Conservation (phyloP, 2,797 vertebrate genomes). For the Sylvia borin region DNA sequence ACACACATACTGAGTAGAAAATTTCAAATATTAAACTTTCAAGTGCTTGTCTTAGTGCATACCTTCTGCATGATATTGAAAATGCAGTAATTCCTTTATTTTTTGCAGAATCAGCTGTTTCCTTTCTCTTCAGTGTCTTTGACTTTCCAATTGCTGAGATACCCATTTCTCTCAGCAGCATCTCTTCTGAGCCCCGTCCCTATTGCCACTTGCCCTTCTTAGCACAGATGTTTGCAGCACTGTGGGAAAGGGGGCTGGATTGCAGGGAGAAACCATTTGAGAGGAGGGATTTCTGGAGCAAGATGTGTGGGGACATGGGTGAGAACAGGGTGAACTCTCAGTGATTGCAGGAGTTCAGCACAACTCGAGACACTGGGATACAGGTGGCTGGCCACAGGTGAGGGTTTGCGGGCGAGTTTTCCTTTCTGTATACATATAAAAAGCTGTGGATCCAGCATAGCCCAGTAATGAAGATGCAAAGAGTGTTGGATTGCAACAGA, state of each 20-base stretch:
- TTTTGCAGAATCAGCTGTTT: neutral
- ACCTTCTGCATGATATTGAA: neutral
- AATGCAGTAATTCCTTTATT: neutral
- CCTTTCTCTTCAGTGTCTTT: neutral
- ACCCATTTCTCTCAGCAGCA: neutral
- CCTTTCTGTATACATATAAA: neutral
- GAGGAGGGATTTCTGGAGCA: neutral
- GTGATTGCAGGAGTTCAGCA: neutral
- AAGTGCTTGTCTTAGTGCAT: neutral
- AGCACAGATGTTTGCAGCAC: neutral
- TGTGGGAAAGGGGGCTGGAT: neutral
- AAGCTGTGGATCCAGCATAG: neutral
- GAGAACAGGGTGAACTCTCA: accelerated
- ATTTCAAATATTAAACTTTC: neutral
- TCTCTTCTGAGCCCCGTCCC: neutral
- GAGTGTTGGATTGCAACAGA: neutral
- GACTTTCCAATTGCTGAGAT: neutral
- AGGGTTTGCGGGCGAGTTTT: neutral
- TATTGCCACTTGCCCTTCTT: neutral
- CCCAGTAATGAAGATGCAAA: neutral
- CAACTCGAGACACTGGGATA: neutral
- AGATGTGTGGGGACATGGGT: neutral
- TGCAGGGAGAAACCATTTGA: neutral
- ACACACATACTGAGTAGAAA: neutral
- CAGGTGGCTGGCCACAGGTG: neutral